A percentile compares a stretch with the other conserved stretches of the same genome.
Conservation (phyloP, 2,888 invertebrate species). For the Carpatolechia fugitivella region DNA sequence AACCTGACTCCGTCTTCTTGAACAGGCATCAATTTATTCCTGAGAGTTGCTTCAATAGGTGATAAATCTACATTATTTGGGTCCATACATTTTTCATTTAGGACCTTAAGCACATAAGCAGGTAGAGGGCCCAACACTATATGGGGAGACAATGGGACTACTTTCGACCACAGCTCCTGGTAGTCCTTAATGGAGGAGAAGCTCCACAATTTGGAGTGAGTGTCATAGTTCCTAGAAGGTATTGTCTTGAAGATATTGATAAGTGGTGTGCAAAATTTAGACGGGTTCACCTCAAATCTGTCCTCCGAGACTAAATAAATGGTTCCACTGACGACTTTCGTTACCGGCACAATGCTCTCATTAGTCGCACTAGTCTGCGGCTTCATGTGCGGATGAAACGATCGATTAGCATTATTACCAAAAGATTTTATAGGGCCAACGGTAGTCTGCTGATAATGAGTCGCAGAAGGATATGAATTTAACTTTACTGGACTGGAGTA, state of each 20-base stretch:
- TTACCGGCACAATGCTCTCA: slow-evolving; percentile 39
- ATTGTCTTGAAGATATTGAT: slow-evolving; percentile 88
- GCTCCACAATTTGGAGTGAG: slow-evolving; percentile 85
- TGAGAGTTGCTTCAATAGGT: slow-evolving; percentile 83
- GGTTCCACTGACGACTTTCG: slow-evolving; percentile 71
- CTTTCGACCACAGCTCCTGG: slow-evolving; percentile 79
- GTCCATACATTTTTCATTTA: slow-evolving; percentile 53
- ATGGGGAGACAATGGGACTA: slow-evolving; percentile 78
- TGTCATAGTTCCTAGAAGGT: slow-evolving; percentile 85
- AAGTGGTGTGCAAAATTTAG: slow-evolving; percentile 82
- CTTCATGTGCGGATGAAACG: slow-evolving; percentile 59
- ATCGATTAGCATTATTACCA: slow-evolving; percentile 26
- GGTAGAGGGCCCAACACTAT: slow-evolving; percentile 84
- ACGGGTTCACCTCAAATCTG: slow-evolving; percentile 85
- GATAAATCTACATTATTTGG: slow-evolving; percentile 79
- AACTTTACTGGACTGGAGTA: slow-evolving; percentile 6
- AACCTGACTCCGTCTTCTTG: slow-evolving; percentile 93
- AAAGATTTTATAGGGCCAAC: slow-evolving; percentile 39
- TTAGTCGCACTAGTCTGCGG: slow-evolving; percentile 24
- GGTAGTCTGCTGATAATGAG: slow-evolving; percentile 21
- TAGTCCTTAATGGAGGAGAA: slow-evolving; percentile 88
- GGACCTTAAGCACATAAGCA: slow-evolving; percentile 76
- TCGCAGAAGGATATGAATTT: neutral
- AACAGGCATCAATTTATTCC: slow-evolving; percentile 88
- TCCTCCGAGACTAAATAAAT: slow-evolving; percentile 81